Percentiles rank a stretch among this genome's conserved stretches.
phyloP scores from a whole-genome alignment of 2,888 invertebrate genomes.

The Drosophila anceps region DNA sequence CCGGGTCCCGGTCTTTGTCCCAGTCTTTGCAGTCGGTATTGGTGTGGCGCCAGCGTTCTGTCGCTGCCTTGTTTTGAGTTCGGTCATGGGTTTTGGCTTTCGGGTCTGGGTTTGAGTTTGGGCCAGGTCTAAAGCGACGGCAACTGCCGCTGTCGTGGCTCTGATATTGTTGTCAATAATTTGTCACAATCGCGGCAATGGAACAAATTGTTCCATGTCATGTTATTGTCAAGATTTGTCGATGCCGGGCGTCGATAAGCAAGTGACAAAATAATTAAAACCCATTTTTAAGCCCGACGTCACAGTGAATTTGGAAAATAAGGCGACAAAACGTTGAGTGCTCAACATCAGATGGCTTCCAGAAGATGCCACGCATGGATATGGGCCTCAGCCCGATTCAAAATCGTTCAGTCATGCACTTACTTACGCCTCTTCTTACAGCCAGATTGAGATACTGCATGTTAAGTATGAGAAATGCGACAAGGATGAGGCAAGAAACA shows the following conservation, averaged over 20 bases:
- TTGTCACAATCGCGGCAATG: conserved; percentile 83
- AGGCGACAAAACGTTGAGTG: conserved; percentile 64
- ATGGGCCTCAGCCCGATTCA: conserved; percentile 6
- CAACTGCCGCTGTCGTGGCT: conserved; percentile 16
- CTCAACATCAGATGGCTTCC: conserved; percentile 39
- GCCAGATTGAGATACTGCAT: conserved; percentile 46
- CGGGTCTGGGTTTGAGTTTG: conserved; percentile 16
- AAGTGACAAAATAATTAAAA: conserved; percentile 82
- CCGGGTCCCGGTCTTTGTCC: conserved; percentile 19
- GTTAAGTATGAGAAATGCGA: conserved; percentile 15
- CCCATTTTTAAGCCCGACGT: conserved; percentile 53
- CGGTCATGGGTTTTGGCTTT: conserved; percentile 4
- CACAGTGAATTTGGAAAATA: conserved; percentile 31
- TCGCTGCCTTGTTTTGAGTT: conserved; percentile 33
- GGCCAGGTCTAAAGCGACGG: conserved; percentile 37
- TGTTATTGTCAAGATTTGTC: conserved; percentile 82
- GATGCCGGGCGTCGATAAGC: conserved; percentile 66
- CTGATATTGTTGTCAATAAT: conserved; percentile 82
- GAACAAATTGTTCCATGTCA: conserved; percentile 82
- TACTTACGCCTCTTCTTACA: conserved; percentile 49
- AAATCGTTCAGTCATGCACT: conserved; percentile 69
- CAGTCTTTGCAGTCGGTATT: conserved; percentile 6
- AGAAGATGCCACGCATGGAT: conserved; percentile 12
- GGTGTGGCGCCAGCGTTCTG: conserved; percentile 65
- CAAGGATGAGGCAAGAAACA: conserved; percentile 9